These are phyloP conservation scores for Drosophila insularis DNA, from an alignment of 1,140 invertebrate genomes.

Conservation along the genomic window DNA sequence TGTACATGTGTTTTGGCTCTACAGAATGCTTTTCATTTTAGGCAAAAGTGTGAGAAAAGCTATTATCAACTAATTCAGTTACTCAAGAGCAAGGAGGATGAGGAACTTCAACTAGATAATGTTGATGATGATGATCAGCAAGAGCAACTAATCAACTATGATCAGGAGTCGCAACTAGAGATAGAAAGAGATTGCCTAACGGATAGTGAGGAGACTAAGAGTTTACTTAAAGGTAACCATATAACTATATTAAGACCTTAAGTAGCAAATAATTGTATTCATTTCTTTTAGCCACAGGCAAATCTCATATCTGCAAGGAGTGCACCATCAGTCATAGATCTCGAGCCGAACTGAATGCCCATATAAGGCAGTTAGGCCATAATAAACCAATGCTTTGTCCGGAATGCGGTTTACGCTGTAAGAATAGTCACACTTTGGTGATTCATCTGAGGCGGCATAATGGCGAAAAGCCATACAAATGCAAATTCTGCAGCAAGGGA, in stretches of 20 bases:
- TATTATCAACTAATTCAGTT: slow-evolving; percentile 23
- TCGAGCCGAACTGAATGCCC: slow-evolving; percentile 83
- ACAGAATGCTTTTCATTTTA: slow-evolving; percentile 40
- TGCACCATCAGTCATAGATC: slow-evolving; percentile 84
- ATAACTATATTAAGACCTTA: too few relatives aligned
- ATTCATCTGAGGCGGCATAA: slow-evolving; percentile 83
- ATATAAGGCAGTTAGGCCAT: slow-evolving; percentile 83
- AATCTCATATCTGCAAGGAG: slow-evolving; percentile 77
- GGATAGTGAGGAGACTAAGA: too few relatives aligned
- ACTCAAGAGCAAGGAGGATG: not conserved
- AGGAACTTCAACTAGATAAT: not conserved
- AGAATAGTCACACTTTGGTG: slow-evolving; percentile 83
- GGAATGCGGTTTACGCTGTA: slow-evolving; percentile 83
- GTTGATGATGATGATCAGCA: not conserved
- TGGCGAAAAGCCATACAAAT: slow-evolving; percentile 84
- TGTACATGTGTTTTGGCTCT: slow-evolving; percentile 31
- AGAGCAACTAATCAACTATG: not conserved
- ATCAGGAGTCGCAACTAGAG: not conserved
- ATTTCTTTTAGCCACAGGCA: not conserved
- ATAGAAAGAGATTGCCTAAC: too few relatives aligned
- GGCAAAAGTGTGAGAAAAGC: slow-evolving; percentile 36
- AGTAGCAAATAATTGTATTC: too few relatives aligned
- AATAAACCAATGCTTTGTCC: slow-evolving; percentile 83
- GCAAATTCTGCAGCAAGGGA: slow-evolving; percentile 82
- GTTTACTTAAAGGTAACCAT: too few relatives aligned